Base-by-base conservation (phyloP, 2,113 vertebrate genomes). In the Hemiprocne comata region DNA sequence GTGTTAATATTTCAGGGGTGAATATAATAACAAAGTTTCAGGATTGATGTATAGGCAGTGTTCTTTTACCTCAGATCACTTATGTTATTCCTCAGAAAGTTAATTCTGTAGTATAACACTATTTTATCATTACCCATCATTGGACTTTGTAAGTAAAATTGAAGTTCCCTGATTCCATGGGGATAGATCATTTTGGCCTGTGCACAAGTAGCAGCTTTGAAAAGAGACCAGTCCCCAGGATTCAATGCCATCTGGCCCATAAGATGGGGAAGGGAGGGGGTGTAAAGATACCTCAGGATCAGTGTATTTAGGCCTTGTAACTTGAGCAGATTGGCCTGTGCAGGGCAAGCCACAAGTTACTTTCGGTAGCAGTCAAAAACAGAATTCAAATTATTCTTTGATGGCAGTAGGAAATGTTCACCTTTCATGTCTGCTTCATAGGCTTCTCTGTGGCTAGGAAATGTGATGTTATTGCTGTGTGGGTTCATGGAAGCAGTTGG, bases 231-330 rank as follows among this genome's bases (percentile, higher is more conserved):
- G 71, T 93, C 50, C 58, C 76, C 74, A 74, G 94, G 93, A 93
- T 87, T 91, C 89, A 90, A n/a, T 82, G 81, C 95, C 91, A 95
- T 97, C 96, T 96, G 91, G 94, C 80, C 89, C 85, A 73, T 65
- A 69, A 73, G 81, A 28, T 93, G 87, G 89, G 81, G 50, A 92
- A 66, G 54, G 94, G 90, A 87, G 96, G 95, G 85, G 72, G 71
- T 90, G 54, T 40, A 31, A 79, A 88, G 36, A 71, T 85, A 8
- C 71, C 87, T 24, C 69, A 89, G 81, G 81, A 91, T 80, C 65
- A 1, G 64, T 86, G 51, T 51, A 7, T 92, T 95, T 80, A 80
- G 79, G 61, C 42, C 60, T 67, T 55, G 44, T 60, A 81, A 31
- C 86, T 53, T 40, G 65, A 85, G 96, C 96, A 98, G 97, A 98